Conservation (phyloP, 2,113 vertebrate species). For the Tyto alba region DNA sequence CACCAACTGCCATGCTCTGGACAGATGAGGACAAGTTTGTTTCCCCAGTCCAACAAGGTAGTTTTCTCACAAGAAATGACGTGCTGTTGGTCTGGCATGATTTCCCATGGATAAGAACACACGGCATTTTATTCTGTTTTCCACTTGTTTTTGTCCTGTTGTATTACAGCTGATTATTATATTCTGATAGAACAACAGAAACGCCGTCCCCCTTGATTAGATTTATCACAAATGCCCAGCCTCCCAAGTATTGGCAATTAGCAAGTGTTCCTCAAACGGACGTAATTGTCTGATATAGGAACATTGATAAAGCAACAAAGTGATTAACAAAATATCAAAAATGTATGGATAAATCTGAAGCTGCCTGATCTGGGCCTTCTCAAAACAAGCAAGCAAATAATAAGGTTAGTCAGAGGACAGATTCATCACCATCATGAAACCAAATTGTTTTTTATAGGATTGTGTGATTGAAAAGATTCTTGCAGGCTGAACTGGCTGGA, state of each 20-base stretch:
- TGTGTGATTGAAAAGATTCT: background rate
- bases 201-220: background rate
- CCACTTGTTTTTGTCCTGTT: background rate
- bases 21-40: background rate
- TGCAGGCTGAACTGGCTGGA: background rate
- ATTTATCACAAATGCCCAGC: background rate
- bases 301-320: background rate
- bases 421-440: background rate
- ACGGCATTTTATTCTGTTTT: background rate
- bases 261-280: background rate
- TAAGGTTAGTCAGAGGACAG: background rate
- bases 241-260: background rate
- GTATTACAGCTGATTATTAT: background rate
- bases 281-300: background rate
- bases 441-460: background rate
- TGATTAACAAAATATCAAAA: background rate
- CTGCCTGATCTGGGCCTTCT: background rate
- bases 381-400: background rate
- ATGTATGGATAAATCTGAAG: background rate
- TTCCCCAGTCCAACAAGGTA: background rate
- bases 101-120: background rate
- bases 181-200: background rate
- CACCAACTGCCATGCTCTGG: fast-evolving
- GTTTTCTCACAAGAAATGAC: background rate
- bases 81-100: background rate